These are phyloP conservation scores for Galeopterus variegatus DNA, from an alignment of 2,113 vertebrate genomes.

Conservation along the genomic window DNA sequence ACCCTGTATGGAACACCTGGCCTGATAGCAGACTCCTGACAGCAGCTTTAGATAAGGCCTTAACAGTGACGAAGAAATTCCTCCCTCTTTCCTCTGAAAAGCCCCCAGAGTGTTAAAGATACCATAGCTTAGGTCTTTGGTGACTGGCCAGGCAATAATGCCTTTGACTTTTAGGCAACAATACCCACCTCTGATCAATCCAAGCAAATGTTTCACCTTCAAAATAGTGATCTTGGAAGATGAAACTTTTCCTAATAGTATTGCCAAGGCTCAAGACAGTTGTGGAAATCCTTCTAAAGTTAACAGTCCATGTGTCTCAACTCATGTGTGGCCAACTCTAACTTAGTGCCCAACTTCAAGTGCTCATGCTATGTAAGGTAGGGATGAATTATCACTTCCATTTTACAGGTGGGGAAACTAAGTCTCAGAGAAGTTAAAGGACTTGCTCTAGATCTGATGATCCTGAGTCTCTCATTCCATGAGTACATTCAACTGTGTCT, in stretches of 20 bases:
- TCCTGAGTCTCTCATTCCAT: neutral
- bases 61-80: neutral
- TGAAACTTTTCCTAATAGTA: neutral
- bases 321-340: neutral
- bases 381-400: neutral
- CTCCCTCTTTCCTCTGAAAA: neutral
- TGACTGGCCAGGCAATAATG: neutral
- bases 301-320: neutral
- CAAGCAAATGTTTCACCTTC: conserved; percentile 5
- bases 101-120: neutral
- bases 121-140: neutral
- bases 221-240: neutral
- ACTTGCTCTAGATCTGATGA: neutral
- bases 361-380: neutral
- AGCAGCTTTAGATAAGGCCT: neutral
- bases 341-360: neutral
- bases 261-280: neutral
- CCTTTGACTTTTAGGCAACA: conserved; percentile 23
- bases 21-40: neutral
- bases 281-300: conserved; percentile 6
- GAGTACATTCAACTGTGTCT: neutral
- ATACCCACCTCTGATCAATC: neutral
- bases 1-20: neutral
- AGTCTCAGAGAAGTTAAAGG: conserved; percentile 40
- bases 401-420: conserved; percentile 19